Evolutionary conservation across 2,797 vertebrate species (phyloP), one percentile per base, ranked within the genome.

Genomic region (Eulemur rubriventer): DNA sequence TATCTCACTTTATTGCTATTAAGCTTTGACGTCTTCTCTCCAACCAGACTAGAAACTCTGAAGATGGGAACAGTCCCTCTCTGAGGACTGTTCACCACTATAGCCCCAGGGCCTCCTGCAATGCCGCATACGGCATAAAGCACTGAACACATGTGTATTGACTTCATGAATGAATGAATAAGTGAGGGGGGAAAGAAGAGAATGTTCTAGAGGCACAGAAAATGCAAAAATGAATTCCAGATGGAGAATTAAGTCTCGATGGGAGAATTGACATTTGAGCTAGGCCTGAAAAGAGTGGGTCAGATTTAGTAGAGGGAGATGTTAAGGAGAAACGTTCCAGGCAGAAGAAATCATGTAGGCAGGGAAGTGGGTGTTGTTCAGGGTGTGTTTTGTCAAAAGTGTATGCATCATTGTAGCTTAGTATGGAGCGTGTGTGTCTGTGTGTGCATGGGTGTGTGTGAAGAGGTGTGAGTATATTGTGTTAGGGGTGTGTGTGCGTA

Each of bases 121-220:
- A 33, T 13, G 26, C 43, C 26, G 4, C 17, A 30, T 30, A 50
- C 4, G 0, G 20, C 5, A 10, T 2, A 57, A 12, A 70, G 59
- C 57, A 5, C 57, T 2, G 0, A 33, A 4, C 0, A 3, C n/a
- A 0, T 4, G 7, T 4, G 9, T 84, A 4, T 18, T 12, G 81
- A 72, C 7, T 59, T 89, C 38, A 11, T 48, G 14, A 81, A 30
- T 57, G 48, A 76, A 30, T 57, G 48, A 76, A 30, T 18, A 35
- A 7, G 20, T 7, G 4, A 73, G 81, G 61, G n/a, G 76, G 57
- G 30, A 4, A 35, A 35, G 46, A 20, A 67, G 38, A 72, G 76
- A 79, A 55, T 26, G 24, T 82, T 52, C 91, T 48, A 35, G 88
- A 92, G 55, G 35, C 61, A 55, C 41, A 26, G 59, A 81, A 88